A percentile compares a stretch with the other conserved stretches of the same genome.
These are phyloP conservation scores for Ophion obscuratus DNA, from an alignment of 2,888 invertebrate genomes.

Conservation along the genomic window DNA sequence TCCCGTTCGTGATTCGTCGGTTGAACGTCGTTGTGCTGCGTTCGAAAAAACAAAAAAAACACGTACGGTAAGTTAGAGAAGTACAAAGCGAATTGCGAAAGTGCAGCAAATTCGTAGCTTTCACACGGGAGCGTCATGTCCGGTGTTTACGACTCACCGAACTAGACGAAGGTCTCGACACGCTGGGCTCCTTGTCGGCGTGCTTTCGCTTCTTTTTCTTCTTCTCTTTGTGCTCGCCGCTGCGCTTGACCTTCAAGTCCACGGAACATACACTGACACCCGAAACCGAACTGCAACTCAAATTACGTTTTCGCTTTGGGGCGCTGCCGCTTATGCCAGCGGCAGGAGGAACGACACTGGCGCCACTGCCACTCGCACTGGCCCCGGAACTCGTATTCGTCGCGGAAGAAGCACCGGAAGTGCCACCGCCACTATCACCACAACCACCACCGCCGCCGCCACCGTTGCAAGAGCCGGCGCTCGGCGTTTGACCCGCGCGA, in stretches of 20 bases:
- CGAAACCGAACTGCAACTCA: conserved; percentile 77
- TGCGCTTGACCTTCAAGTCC: conserved; percentile 78
- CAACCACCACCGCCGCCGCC: conserved; percentile 24
- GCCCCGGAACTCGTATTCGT: conserved; percentile 63
- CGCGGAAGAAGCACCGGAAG: conserved; percentile 51
- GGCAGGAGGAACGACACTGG: conserved; percentile 68
- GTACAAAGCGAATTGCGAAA: not conserved
- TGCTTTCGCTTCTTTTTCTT: conserved; percentile 79
- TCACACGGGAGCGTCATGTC: not conserved
- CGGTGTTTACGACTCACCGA: conserved; percentile 72
- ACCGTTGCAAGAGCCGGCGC: conserved; percentile 54
- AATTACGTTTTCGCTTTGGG: conserved; percentile 80
- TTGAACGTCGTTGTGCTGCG: conserved; percentile 85
- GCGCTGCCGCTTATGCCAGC: conserved; percentile 70
- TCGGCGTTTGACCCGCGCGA: conserved; percentile 66
- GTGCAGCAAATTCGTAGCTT: not conserved
- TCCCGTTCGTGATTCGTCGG: conserved; percentile 90
- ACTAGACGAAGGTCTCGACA: conserved; percentile 78
- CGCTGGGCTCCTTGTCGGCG: conserved; percentile 72
- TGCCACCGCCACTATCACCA: not conserved
- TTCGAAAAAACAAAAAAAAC: not conserved
- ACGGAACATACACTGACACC: conserved; percentile 79
- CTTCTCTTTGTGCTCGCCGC: conserved; percentile 79
- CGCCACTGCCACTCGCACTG: conserved; percentile 62
- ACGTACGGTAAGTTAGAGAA: not conserved